Evolutionary conservation across 2,888 invertebrate genomes (phyloP), one percentile per base, ranked within the genome.

Genomic region (Xestia c-nigrum): DNA sequence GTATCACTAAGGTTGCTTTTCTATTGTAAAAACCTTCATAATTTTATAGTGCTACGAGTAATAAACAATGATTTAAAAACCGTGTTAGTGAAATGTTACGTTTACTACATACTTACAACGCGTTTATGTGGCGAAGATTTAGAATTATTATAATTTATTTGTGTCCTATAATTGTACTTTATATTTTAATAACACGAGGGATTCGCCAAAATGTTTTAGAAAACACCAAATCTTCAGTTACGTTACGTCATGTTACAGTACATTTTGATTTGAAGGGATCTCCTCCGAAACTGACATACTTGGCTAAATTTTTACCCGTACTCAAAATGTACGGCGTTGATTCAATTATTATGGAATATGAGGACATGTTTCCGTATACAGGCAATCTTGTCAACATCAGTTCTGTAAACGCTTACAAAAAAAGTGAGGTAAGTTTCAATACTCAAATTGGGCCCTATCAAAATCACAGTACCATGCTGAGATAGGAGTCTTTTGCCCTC

Each of bases 251-350:
- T 80, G 97, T 98, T 78, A 96, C 98, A 46, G 98, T 99, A 3
- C 99, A 99, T 93, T 93, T 99, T 43, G 99, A 99, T 94, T 93
- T 99, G 24, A 99, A 99, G 93, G 98, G 99, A 14, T 98, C 98
- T 1, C 98, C 98, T 0, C 98, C 98, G 0, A 98, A 97, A 87
- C 89, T 98, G 4, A 91, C 93, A 0, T 98, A 98, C 88, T 97
- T 97, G 76, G 92, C 95, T 71, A 94, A 97, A 14, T 86, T 99
- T 0, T 97, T 98, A 76, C 97, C 97, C 0, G 93, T 97, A 78
- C 90, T 98, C 14, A 96, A 95, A 69, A 94, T 94, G 43, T 91
- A 98, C 61, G 98, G 98, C n/a, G 98, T 98, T 0, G 98, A 98
- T 43, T 98, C 98, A 0, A 91, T 99, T 21, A 94, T 99, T 7